phyloP scores from a whole-genome alignment of 2,113 vertebrate species.

The Toxotes jaculatrix region DNA sequence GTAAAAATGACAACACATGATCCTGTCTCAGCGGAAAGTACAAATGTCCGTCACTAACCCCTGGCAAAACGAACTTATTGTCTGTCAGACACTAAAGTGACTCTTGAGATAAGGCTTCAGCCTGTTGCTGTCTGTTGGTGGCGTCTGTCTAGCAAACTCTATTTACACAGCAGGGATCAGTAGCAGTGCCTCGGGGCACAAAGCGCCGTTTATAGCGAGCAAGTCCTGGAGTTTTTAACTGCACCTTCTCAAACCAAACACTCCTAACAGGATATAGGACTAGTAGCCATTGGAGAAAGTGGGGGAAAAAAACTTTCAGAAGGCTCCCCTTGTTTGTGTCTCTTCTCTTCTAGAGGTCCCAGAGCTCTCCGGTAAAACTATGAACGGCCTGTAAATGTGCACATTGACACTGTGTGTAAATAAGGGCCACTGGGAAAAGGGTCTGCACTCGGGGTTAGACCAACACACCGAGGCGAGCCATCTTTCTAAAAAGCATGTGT shows the following conservation, averaged over 20 bases:
- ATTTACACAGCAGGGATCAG: constrained; percentile 69
- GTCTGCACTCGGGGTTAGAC: constrained; percentile 56
- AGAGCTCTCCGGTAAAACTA: constrained; percentile 55
- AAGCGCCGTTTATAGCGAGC: constrained; percentile 60
- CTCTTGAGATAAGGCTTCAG: constrained; percentile 39
- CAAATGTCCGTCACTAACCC: constrained; percentile 10
- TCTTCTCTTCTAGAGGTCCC: constrained; percentile 50
- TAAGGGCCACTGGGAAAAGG: constrained; percentile 48
- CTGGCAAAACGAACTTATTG: constrained; percentile 49
- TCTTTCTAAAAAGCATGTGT: constrained; percentile 63
- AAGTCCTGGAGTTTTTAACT: constrained; percentile 63
- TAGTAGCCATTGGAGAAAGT: constrained; percentile 37
- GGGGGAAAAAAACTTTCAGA: constrained; percentile 62
- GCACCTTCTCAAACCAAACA: constrained; percentile 67
- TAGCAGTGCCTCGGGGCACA: constrained; percentile 59
- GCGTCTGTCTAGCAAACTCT: constrained; percentile 61
- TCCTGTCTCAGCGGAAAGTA: constrained; percentile 41
- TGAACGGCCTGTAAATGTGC: constrained; percentile 61
- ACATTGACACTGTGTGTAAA: constrained; percentile 71
- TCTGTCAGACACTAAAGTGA: constrained; percentile 26
- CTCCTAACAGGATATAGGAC: constrained; percentile 67
- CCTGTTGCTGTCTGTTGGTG: constrained; percentile 51
- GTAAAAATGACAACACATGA: constrained; percentile 32
- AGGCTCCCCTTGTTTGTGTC: constrained; percentile 56
- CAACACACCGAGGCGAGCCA: constrained; percentile 43